Evolutionary conservation across 2,888 invertebrate genomes (phyloP).

Genomic region (Eristalis intricaria): DNA sequence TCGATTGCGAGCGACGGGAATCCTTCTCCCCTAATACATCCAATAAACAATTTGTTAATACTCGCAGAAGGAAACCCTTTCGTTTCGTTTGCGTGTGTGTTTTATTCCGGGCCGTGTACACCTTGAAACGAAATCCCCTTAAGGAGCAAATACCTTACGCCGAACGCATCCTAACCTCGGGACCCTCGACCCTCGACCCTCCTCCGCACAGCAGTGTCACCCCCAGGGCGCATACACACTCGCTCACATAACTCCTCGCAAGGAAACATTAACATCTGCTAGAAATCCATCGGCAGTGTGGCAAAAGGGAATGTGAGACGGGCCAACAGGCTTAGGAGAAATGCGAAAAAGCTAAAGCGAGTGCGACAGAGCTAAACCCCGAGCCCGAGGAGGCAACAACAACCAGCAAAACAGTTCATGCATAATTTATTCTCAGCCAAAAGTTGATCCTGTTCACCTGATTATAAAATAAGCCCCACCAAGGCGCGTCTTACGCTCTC

Average conservation of each 20-base stretch:
- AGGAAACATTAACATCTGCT: constrained; percentile 62
- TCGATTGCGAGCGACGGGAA: constrained; percentile 5
- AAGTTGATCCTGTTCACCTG: constrained; percentile 72
- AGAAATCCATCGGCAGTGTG: constrained; percentile 39
- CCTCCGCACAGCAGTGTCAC: neutral
- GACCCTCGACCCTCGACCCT: neutral
- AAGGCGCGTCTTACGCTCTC: neutral
- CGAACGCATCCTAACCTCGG: too few relatives aligned
- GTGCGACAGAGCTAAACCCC: constrained; percentile 9
- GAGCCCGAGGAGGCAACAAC: constrained; percentile 34
- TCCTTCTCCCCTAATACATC: neutral
- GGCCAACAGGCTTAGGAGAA: constrained; percentile 16
- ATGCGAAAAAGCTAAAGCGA: constrained; percentile 11
- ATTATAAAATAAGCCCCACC: constrained; percentile 66
- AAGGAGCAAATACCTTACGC: neutral
- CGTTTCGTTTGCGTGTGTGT: neutral
- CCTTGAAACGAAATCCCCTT: constrained; percentile 25
- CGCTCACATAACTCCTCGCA: neutral
- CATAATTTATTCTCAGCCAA: constrained; percentile 70
- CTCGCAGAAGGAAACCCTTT: constrained; percentile 9
- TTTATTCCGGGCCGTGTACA: neutral
- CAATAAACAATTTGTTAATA: constrained; percentile 27
- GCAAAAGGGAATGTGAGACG: constrained; percentile 20
- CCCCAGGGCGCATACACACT: constrained; percentile 15
- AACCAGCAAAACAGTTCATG: constrained; percentile 63